These are phyloP conservation scores for Antrozous pallidus DNA, from an alignment of 2,797 vertebrate species.

Conservation along the genomic window DNA sequence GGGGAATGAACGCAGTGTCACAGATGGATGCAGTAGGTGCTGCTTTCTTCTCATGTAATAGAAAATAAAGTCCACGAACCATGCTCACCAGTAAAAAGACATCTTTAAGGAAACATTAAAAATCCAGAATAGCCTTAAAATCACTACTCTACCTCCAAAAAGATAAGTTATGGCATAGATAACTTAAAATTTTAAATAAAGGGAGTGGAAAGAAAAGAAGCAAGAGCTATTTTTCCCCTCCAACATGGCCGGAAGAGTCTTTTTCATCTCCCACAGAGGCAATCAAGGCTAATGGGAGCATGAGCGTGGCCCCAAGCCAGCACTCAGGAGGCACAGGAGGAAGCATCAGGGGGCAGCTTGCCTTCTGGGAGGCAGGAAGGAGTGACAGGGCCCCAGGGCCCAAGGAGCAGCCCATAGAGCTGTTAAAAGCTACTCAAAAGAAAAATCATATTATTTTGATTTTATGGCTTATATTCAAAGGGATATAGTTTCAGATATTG, in stretches of 20 bases:
- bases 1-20: not conserved
- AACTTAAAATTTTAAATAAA: not conserved
- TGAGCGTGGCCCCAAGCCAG: conserved; percentile 45
- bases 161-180: conserved; percentile 17
- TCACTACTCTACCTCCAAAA: not conserved
- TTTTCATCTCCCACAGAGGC: conserved; percentile 54
- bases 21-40: not conserved
- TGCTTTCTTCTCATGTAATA: not conserved
- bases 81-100: not conserved
- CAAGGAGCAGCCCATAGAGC: conserved; percentile 74
- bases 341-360: not conserved
- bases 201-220: conserved; percentile 31
- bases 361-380: conserved; percentile 23
- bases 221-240: not conserved
- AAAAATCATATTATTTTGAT: conserved; percentile 70
- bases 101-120: not conserved
- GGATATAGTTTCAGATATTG: conserved; percentile 56
- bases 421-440: conserved; percentile 76
- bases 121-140: not conserved
- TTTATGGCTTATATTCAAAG: conserved; percentile 65
- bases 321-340: conserved; percentile 25
- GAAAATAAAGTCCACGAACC: conserved; percentile 8
- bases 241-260: conserved; percentile 11
- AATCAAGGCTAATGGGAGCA: conserved; percentile 56
- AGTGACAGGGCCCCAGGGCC: conserved; percentile 66